Evolutionary conservation across 2,888 invertebrate genomes (phyloP).

Genomic region (Troides oblongomaculatus): DNA sequence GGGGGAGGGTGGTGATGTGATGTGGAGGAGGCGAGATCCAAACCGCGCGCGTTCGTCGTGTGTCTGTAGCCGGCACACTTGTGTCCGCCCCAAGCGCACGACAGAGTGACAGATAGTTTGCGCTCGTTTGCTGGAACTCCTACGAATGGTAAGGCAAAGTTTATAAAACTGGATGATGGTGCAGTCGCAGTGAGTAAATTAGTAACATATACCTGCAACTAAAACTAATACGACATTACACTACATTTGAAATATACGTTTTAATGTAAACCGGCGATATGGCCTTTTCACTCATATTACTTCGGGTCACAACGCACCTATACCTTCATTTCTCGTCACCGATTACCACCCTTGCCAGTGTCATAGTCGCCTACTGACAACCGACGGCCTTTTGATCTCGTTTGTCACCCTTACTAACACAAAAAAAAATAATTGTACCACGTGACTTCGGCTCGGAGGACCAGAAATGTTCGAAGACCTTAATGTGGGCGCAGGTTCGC

Average conservation of each 20-base stretch:
- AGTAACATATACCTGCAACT: no score
- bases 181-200: no score
- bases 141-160: constrained; percentile 34
- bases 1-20: not conserved
- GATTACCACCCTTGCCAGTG: no score
- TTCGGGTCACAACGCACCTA: no score
- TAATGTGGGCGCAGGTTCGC: not conserved
- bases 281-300: not conserved
- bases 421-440: constrained; percentile 5
- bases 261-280: not conserved
- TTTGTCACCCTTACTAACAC: constrained; percentile 13
- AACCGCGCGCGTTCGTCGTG: constrained; percentile 33
- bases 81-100: constrained; percentile 50
- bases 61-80: constrained; percentile 49
- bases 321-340: no score
- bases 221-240: no score
- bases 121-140: constrained; percentile 42
- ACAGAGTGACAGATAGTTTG: constrained; percentile 51
- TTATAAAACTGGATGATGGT: no score
- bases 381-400: not conserved
- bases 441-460: constrained; percentile 5
- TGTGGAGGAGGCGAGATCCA: constrained; percentile 18
- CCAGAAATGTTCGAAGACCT: not conserved
- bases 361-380: no score
- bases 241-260: no score